Conservation (phyloP, 2,888 invertebrate genomes). For the Drosophila rellima region DNA sequence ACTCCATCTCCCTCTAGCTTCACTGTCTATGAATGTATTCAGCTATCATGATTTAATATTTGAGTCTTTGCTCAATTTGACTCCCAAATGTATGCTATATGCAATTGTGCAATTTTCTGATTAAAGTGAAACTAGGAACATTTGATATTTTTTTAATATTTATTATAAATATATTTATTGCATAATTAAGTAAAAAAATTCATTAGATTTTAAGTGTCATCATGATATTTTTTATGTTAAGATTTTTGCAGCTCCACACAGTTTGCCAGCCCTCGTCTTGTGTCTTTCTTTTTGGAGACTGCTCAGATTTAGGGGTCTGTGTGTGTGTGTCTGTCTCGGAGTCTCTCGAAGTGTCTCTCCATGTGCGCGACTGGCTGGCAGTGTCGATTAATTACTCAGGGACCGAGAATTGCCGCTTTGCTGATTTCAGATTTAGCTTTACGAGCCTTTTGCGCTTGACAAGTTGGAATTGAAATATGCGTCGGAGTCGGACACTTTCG, state of each 20-base stretch:
- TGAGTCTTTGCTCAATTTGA: slow-evolving; percentile 5
- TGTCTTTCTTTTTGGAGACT: slow-evolving; percentile 27
- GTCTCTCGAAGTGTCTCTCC: slow-evolving; percentile 17
- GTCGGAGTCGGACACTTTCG: slow-evolving; percentile 64
- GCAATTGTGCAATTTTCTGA: background rate
- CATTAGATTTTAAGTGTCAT: slow-evolving; percentile 4
- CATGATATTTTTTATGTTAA: slow-evolving; percentile 1
- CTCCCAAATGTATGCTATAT: slow-evolving; percentile 52
- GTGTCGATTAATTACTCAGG: slow-evolving; percentile 74
- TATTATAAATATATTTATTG: background rate
- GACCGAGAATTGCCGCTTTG: slow-evolving; percentile 54
- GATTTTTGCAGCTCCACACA: background rate
- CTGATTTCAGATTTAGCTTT: slow-evolving; percentile 79
- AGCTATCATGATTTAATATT: background rate
- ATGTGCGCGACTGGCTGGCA: slow-evolving; percentile 41
- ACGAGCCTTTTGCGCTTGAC: slow-evolving; percentile 78
- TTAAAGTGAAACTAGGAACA: background rate
- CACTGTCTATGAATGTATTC: background rate
- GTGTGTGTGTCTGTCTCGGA: background rate
- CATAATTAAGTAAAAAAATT: background rate
- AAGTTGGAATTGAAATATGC: slow-evolving; percentile 79
- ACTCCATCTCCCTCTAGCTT: background rate
- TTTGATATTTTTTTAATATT: background rate
- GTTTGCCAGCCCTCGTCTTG: slow-evolving; percentile 12
- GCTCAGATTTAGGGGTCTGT: slow-evolving; percentile 24